These are phyloP conservation scores for Mythimna ferrago DNA, from an alignment of 2,888 invertebrate genomes.

Conservation along the genomic window DNA sequence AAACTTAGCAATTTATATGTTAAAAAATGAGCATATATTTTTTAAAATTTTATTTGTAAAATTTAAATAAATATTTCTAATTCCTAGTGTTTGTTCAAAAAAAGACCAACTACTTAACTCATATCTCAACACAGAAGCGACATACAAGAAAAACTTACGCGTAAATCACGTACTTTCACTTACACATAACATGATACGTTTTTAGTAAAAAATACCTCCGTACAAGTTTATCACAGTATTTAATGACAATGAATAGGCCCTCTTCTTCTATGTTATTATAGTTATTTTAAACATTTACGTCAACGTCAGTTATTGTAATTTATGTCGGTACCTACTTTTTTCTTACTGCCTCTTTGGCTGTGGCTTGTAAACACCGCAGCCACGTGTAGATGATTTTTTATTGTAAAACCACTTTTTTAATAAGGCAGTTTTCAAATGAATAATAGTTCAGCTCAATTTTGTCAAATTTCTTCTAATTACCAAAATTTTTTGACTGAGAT, in stretches of 20 bases:
- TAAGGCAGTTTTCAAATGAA: neutral
- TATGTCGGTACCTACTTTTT: constrained; percentile 24
- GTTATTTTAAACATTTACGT: constrained; percentile 60
- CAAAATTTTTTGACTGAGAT: neutral
- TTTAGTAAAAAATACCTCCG: constrained; percentile 29
- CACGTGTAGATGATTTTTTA: neutral
- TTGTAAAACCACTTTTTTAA: neutral
- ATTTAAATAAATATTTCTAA: too few relatives aligned
- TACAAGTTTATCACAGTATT: constrained; percentile 35
- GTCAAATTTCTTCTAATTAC: neutral
- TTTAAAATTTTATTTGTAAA: too few relatives aligned
- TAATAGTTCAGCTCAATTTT: neutral
- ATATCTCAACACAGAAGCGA: constrained; percentile 38
- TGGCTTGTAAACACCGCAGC: neutral
- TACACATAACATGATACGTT: constrained; percentile 12
- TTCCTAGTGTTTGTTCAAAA: too few relatives aligned
- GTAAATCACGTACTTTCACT: constrained; percentile 62
- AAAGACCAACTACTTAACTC: neutral
- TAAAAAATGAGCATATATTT: too few relatives aligned
- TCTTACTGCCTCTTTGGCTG: constrained; percentile 5
- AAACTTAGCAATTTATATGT: too few relatives aligned
- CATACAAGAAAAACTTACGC: constrained; percentile 18
- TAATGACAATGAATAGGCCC: constrained; percentile 50
- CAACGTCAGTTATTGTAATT: constrained; percentile 48
- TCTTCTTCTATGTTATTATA: constrained; percentile 38